Conservation (phyloP, 2,113 vertebrate genomes). For the Athene noctua region DNA sequence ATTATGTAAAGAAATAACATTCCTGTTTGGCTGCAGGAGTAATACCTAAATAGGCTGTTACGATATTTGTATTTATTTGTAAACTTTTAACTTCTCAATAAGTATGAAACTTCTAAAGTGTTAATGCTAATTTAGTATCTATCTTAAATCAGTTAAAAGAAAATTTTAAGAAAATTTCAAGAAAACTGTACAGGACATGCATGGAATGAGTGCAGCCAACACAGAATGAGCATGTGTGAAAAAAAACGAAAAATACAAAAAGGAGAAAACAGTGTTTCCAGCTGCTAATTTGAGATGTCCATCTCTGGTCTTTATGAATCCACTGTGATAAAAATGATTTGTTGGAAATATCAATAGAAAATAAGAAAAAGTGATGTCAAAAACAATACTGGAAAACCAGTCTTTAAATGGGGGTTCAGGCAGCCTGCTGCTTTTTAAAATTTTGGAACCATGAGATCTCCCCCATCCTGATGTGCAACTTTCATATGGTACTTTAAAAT, state of each 20-base stretch:
- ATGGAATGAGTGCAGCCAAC: neutral
- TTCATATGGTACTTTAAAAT: neutral
- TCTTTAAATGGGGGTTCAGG: neutral
- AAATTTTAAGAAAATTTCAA: neutral
- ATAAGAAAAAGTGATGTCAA: neutral
- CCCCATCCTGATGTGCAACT: neutral
- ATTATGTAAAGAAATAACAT: neutral
- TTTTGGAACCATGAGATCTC: neutral
- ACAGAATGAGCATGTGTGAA: neutral
- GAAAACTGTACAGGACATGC: neutral
- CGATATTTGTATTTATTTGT: neutral
- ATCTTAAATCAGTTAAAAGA: neutral
- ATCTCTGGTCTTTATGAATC: neutral
- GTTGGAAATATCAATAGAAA: neutral
- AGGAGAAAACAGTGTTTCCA: neutral
- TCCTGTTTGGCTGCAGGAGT: neutral
- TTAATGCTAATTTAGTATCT: neutral
- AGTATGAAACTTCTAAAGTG: neutral
- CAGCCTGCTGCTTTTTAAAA: neutral
- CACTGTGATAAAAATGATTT: neutral
- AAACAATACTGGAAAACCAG: neutral
- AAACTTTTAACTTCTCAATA: neutral
- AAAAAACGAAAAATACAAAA: neutral
- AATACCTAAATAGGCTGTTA: neutral
- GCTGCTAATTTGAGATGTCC: neutral